Conservation (phyloP, 2,113 vertebrate genomes). For the Prionailurus bengalensis region DNA sequence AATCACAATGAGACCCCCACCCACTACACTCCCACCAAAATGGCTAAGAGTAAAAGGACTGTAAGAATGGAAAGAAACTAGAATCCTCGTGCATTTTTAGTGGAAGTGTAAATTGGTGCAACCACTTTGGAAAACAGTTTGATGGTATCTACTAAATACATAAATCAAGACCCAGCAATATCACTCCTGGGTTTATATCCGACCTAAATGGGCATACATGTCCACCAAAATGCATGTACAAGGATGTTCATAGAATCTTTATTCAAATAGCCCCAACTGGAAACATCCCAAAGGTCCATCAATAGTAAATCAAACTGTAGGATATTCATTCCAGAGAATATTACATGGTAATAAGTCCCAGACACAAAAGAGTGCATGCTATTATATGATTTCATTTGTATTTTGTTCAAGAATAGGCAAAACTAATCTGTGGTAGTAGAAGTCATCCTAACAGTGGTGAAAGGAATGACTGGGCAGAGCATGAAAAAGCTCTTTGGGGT, state of each 20-base stretch:
- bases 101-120: not conserved
- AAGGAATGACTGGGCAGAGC: not conserved
- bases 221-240: not conserved
- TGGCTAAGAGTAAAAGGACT: not conserved
- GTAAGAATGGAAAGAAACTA: not conserved
- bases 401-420: slow-evolving; percentile 30
- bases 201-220: not conserved
- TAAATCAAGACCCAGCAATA: slow-evolving; percentile 1
- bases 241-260: not conserved
- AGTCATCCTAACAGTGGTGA: not conserved
- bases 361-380: not conserved
- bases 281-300: not conserved
- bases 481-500: not conserved
- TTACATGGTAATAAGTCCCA: not conserved
- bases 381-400: not conserved
- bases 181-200: not conserved
- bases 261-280: not conserved
- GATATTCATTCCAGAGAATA: not conserved
- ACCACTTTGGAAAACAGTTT: slow-evolving; percentile 57
- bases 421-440: not conserved
- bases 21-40: not conserved
- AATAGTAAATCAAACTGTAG: not conserved
- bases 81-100: not conserved
- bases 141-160: not conserved
- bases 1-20: not conserved